These are phyloP conservation scores for Hypothenemus hampei DNA, from an alignment of 1,140 invertebrate genomes.

Conservation along the genomic window DNA sequence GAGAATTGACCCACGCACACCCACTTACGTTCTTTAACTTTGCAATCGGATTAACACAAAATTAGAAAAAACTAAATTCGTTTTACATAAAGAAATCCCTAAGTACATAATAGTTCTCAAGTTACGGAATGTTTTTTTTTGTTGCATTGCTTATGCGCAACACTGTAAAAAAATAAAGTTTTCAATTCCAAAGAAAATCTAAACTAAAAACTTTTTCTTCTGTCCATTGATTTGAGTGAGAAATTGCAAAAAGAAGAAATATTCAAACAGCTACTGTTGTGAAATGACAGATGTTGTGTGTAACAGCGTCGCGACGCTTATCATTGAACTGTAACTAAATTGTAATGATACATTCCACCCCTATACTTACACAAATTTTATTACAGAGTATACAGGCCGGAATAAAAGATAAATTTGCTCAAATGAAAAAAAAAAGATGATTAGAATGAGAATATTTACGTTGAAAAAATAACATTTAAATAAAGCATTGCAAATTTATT, in stretches of 20 bases:
- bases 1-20: conserved; percentile 5
- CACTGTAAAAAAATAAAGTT: neutral
- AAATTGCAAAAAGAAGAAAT: neutral
- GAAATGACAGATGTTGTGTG: conserved; percentile 13
- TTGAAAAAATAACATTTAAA: too few relatives aligned
- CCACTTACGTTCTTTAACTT: neutral
- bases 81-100: conserved; percentile 1
- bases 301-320: conserved; percentile 3
- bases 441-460: too few relatives aligned
- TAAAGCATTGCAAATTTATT: too few relatives aligned
- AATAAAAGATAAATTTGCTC: conserved; percentile 2
- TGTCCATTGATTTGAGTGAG: neutral
- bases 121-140: neutral
- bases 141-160: neutral
- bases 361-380: neutral
- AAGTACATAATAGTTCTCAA: neutral
- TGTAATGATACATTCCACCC: conserved; percentile 9
- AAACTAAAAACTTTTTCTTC: neutral
- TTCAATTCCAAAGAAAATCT: neutral
- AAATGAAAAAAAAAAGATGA: too few relatives aligned
- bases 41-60: too few relatives aligned
- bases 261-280: neutral
- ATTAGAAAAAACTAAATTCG: too few relatives aligned
- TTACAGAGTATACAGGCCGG: neutral
- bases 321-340: conserved; percentile 6